Evolutionary conservation across 2,888 invertebrate genomes (phyloP), one percentile per base, ranked within the genome.

Genomic region (Nematopogon swammerdamellus): DNA sequence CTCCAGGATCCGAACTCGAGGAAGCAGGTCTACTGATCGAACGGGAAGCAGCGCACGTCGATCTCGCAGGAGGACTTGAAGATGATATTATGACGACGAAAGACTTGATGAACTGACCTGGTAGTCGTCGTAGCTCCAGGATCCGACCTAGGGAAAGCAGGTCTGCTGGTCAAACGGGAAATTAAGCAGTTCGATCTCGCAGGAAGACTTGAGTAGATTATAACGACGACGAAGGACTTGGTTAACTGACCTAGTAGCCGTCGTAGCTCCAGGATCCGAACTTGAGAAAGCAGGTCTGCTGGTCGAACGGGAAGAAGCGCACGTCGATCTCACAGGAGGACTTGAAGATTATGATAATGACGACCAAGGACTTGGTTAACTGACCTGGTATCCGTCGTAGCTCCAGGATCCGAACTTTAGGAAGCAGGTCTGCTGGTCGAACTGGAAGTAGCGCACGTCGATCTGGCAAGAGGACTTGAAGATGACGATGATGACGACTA

Each of bases 1-100:
- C 93, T 94, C 95, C 95, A 95, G 6, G 93, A 93, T 0, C 95
- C 95, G 57, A 95, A 95, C 71, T 95, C 95, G 88, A 95, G 88
- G 70, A 93, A 93, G 70, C 95, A 96, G 1, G 94, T 94, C 69
- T 95, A 95, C 64, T 95, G 92, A 68, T 95, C 95, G 63, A 95
- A 95, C 0, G 95, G 95, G 67, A 95, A 95, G 70, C 95, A 95
- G 52, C 93, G 82, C 4, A 95, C 95, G 70, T 95, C 94, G 53
- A 95, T 95, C 73, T 95, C 94, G 61, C 95, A 95, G 6, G 94
- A 95, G 2, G 96, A 96, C 72, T 97, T 97, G 79, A 97, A 25
- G 25, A 25, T 25, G 25, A n/a, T n/a, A n/a, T n/a, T n/a, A n/a
- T n/a, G n/a, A n/a, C n/a, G n/a, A n/a, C n/a, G n/a, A n/a, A n/a